Conservation (phyloP, 2,113 vertebrate species). For the Trochalopteron elliotii region DNA sequence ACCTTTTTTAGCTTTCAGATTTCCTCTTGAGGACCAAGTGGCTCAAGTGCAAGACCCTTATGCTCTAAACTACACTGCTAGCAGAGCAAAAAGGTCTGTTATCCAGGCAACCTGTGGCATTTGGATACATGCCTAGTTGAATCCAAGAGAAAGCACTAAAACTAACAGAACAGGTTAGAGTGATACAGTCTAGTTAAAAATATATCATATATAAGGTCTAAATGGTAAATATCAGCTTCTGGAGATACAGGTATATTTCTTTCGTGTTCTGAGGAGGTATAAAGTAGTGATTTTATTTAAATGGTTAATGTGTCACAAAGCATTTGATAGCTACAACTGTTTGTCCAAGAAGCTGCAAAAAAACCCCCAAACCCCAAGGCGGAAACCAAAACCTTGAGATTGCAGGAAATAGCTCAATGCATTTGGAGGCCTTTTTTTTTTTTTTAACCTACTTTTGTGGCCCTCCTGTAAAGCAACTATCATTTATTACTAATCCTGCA, state of each 20-base stretch:
- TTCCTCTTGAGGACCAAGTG: background rate
- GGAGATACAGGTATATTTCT: background rate
- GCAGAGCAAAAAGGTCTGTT: background rate
- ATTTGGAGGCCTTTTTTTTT: background rate
- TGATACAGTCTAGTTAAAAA: background rate
- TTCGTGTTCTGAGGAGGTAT: background rate
- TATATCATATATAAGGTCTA: rapidly evolving
- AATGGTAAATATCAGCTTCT: background rate
- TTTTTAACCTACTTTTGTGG: background rate
- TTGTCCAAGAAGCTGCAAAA: background rate
- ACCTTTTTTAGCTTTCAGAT: conserved; percentile 7
- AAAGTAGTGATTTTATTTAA: background rate
- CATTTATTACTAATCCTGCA: background rate
- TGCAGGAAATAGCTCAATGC: background rate
- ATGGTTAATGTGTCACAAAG: background rate
- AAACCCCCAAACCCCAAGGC: rapidly evolving
- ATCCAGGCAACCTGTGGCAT: background rate
- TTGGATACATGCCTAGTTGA: background rate
- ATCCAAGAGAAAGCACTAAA: background rate
- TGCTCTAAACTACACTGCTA: background rate
- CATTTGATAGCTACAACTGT: background rate
- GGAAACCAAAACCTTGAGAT: background rate
- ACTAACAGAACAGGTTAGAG: background rate
- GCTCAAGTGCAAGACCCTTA: background rate
- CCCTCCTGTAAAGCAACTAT: conserved; percentile 6